phyloP scores from a whole-genome alignment of 1,140 invertebrate genomes.

The Zaprionus davidi region DNA sequence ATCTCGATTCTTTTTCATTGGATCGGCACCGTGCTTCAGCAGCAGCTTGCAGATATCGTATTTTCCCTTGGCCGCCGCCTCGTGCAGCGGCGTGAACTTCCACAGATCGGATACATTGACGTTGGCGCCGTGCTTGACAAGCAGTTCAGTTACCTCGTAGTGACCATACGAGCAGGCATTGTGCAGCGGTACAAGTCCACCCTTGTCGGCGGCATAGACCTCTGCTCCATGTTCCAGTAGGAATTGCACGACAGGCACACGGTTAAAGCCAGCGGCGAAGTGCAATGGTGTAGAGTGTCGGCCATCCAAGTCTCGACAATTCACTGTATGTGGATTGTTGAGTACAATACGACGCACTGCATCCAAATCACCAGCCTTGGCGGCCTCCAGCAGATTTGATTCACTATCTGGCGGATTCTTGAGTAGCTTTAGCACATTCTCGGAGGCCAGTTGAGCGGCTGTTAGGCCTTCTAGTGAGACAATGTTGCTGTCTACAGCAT shows the following conservation, averaged over 20 bases:
- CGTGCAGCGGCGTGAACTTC: conserved; percentile 98
- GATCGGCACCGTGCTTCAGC: conserved; percentile 97
- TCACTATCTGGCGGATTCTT: conserved; percentile 90
- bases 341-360: conserved; percentile 93
- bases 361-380: conserved; percentile 96
- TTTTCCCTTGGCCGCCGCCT: conserved; percentile 97
- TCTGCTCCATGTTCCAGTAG: conserved; percentile 95
- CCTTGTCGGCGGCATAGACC: conserved; percentile 98
- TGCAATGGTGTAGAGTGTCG: conserved; percentile 95
- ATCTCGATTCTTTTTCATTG: conserved; percentile 96
- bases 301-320: conserved; percentile 97
- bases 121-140: conserved; percentile 94
- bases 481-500: conserved; percentile 93
- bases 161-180: conserved; percentile 97
- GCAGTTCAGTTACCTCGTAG: conserved; percentile 93
- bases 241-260: conserved; percentile 96
- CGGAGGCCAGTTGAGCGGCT: conserved; percentile 92
- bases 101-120: conserved; percentile 96
- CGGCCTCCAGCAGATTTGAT: conserved; percentile 95
- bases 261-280: conserved; percentile 96
- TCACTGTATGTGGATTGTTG: conserved; percentile 94
- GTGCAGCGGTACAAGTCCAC: conserved; percentile 94
- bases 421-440: conserved; percentile 90
- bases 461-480: conserved; percentile 94
- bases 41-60: conserved; percentile 97